These are phyloP conservation scores for Clarias laeviceps DNA, from an alignment of 2,797 vertebrate species.

Conservation along the genomic window DNA sequence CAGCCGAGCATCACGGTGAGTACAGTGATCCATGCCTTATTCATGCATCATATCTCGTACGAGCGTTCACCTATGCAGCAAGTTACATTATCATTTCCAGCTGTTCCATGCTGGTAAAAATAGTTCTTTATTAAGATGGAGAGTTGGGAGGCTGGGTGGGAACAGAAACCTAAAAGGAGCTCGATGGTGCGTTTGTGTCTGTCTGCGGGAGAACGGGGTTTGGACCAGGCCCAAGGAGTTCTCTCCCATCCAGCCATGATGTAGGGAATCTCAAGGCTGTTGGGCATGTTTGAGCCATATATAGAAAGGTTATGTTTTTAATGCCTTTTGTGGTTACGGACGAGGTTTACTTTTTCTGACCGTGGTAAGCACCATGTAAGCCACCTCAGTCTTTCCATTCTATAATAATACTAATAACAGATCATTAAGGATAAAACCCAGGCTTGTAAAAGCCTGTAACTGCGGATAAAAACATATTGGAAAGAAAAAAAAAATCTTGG, in stretches of 20 bases:
- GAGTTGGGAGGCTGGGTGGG: slow-evolving; percentile 32
- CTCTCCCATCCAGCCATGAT: slow-evolving; percentile 33
- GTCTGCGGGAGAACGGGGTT: slow-evolving; percentile 42
- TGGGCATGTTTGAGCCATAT: slow-evolving; percentile 34
- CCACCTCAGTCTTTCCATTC: background rate
- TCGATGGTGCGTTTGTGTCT: slow-evolving; percentile 43
- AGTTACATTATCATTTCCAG: slow-evolving; percentile 64
- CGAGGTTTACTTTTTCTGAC: background rate
- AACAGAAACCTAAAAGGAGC: slow-evolving; percentile 43
- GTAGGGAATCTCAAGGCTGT: slow-evolving; percentile 40
- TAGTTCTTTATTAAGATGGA: slow-evolving; percentile 60
- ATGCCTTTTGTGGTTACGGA: slow-evolving; percentile 44
- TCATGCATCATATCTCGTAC: slow-evolving; percentile 50
- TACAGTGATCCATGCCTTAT: slow-evolving; percentile 63
- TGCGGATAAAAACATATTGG: background rate
- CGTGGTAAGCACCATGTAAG: background rate
- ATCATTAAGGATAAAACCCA: background rate
- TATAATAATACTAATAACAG: background rate
- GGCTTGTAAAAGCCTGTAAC: background rate
- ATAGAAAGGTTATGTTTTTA: slow-evolving; percentile 41
- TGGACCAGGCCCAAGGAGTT: slow-evolving; percentile 45
- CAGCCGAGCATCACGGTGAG: slow-evolving; percentile 10
- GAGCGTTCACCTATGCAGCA: slow-evolving; percentile 45
- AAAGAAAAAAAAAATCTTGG: background rate
- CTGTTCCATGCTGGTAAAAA: slow-evolving; percentile 68